Evolutionary conservation across 1,140 invertebrate genomes (phyloP).

Genomic region (Drosophila rhopaloa): DNA sequence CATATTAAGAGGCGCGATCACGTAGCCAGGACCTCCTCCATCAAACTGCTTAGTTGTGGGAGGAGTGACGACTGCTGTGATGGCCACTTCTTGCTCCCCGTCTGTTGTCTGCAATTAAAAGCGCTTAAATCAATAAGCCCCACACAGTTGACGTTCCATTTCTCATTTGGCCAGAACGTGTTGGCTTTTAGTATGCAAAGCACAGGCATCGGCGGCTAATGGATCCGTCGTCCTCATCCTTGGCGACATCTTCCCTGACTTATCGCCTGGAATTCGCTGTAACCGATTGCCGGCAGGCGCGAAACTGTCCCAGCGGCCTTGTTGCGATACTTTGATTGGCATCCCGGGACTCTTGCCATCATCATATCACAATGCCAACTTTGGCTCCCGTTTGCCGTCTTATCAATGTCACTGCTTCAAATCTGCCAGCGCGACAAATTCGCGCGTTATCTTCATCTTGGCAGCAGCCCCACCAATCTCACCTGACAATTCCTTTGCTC

Average conservation of each 20-base stretch:
- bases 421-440: conserved; percentile 68
- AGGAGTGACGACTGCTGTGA: background rate
- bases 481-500: conserved; percentile 32
- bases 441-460: conserved; percentile 63
- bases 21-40: conserved; percentile 17
- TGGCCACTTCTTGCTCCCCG: conserved; percentile 21
- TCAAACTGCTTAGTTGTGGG: background rate
- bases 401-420: conserved; percentile 56
- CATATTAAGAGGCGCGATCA: conserved; percentile 68
- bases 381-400: conserved; percentile 18
- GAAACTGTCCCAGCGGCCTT: conserved; percentile 49
- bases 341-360: conserved; percentile 35
- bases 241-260: conserved; percentile 31
- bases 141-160: conserved; percentile 56
- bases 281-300: conserved; percentile 21
- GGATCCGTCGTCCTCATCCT: background rate
- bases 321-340: conserved; percentile 55
- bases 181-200: conserved; percentile 59
- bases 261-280: conserved; percentile 34
- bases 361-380: conserved; percentile 46
- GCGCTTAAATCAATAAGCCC: conserved; percentile 67
- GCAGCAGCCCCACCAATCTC: conserved; percentile 35
- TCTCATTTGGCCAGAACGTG: conserved; percentile 56
- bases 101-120: conserved; percentile 68
- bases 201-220: conserved; percentile 27